Percentiles rank a stretch among this genome's conserved stretches.
Evolutionary conservation across 64 coral and sea anemone species (phyloP).

Genomic region (Dendronephthya gigantea): DNA sequence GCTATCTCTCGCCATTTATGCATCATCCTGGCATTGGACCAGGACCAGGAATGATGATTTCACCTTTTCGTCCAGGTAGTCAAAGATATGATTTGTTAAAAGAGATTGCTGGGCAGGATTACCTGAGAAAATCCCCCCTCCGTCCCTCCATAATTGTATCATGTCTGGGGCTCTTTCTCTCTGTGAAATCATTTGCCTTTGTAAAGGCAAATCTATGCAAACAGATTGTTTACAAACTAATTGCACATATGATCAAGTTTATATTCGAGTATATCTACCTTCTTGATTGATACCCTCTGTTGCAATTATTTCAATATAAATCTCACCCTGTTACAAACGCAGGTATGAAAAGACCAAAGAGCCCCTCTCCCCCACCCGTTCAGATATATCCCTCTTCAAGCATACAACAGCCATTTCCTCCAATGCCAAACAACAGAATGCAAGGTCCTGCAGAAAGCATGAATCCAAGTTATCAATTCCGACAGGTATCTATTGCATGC

Average conservation of each 20-base stretch:
- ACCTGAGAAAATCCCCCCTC: too few relatives aligned
- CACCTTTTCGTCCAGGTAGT: background rate
- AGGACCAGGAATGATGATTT: background rate
- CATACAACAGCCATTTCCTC: background rate
- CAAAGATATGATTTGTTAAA: background rate
- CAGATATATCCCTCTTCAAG: background rate
- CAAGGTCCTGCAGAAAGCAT: background rate
- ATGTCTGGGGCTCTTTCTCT: too few relatives aligned
- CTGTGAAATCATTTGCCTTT: too few relatives aligned
- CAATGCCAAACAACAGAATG: background rate
- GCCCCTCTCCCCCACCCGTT: background rate
- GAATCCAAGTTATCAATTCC: background rate
- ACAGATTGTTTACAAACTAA: too few relatives aligned
- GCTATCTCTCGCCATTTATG: background rate
- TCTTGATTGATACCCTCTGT: too few relatives aligned
- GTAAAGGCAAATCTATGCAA: too few relatives aligned
- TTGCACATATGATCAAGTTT: too few relatives aligned
- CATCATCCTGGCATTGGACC: background rate
- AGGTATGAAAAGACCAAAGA: background rate
- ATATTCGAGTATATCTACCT: too few relatives aligned
- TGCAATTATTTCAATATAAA: background rate
- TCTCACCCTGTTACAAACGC: background rate
- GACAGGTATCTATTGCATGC: slow-evolving; percentile 2
- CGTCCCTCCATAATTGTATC: too few relatives aligned
- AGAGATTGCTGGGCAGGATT: background rate